A percentile compares a stretch with the other conserved stretches of the same genome.
Evolutionary conservation across 92 coral and sea anemone species (phyloP).

Genomic region (Bergia sp.): DNA sequence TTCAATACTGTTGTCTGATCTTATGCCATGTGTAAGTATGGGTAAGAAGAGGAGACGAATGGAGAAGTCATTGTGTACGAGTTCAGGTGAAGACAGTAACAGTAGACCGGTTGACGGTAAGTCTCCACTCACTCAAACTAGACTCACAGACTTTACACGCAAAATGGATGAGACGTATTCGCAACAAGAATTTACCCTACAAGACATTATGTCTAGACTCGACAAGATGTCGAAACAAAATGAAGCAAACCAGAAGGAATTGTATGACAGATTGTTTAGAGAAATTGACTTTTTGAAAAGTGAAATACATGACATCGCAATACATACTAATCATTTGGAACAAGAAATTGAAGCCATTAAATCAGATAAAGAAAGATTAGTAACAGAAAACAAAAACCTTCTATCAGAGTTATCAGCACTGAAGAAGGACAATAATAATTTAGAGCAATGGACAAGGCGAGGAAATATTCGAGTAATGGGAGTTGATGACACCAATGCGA

Average conservation of each 20-base stretch:
- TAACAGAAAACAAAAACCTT: not conserved
- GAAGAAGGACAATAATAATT: not conserved
- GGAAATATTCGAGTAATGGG: not conserved
- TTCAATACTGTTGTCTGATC: not conserved
- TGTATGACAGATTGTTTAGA: not conserved
- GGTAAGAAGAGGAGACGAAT: not conserved
- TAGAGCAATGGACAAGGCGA: not conserved
- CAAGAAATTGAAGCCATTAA: not conserved
- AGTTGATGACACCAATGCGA: not conserved
- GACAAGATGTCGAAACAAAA: not conserved
- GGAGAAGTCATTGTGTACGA: not conserved
- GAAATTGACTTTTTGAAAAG: not conserved
- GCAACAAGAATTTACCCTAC: not conserved
- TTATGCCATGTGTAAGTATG: not conserved
- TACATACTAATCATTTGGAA: not conserved
- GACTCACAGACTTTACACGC: not conserved
- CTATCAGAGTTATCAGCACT: not conserved
- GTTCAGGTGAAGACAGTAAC: not conserved
- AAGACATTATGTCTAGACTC: not conserved
- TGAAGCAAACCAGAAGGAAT: not conserved
- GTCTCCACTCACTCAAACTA: not conserved
- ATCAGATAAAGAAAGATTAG: not conserved
- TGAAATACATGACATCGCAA: not conserved
- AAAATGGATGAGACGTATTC: not conserved
- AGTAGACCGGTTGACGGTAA: not conserved